phyloP scores from a whole-genome alignment of 2,888 invertebrate species.

The Labia minor region DNA sequence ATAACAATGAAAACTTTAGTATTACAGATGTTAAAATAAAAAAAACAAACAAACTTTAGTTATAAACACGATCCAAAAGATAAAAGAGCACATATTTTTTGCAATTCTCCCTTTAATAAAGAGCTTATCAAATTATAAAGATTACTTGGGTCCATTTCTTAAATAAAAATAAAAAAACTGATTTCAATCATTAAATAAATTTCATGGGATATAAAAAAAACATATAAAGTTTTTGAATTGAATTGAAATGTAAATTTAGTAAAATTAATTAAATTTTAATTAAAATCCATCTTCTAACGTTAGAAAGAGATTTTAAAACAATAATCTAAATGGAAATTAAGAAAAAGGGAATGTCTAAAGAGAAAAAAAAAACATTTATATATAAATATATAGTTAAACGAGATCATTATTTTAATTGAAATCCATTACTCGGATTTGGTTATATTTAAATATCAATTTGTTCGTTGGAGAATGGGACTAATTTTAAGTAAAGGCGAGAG shows the following conservation, averaged over 20 bases:
- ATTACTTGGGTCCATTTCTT: too few species aligned
- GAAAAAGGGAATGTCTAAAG: not conserved
- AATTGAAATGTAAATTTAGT: conserved; percentile 13
- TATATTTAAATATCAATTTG: conserved; percentile 3
- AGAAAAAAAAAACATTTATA: too few species aligned
- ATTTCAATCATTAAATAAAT: not conserved
- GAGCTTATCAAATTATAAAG: too few species aligned
- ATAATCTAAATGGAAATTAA: conserved; percentile 4
- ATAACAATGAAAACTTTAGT: too few species aligned
- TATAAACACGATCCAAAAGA: too few species aligned
- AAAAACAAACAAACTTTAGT: too few species aligned
- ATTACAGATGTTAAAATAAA: too few species aligned
- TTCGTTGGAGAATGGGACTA: not conserved
- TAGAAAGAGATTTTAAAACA: not conserved
- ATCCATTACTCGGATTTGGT: not conserved
- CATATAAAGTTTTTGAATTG: not conserved
- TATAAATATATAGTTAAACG: too few species aligned
- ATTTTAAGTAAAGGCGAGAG: not conserved
- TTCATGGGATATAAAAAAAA: not conserved
- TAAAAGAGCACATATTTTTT: too few species aligned
- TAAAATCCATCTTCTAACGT: not conserved
- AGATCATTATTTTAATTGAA: not conserved
- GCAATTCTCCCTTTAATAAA: too few species aligned
- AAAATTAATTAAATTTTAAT: conserved; percentile 8
- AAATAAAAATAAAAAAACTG: not conserved